Conservation (phyloP, 2,888 invertebrate genomes). For the Macrophya annulata region DNA sequence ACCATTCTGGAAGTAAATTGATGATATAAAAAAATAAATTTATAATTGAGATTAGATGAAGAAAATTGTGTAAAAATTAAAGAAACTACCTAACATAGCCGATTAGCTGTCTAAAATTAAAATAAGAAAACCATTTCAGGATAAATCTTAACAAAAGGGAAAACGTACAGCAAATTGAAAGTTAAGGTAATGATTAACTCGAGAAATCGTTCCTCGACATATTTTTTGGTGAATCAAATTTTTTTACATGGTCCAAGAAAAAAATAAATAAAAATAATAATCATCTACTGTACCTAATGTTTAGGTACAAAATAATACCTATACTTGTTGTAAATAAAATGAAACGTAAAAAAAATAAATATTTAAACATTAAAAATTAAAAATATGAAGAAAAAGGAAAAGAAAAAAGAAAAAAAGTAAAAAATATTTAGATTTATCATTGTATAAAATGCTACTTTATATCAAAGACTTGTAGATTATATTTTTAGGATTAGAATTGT, state of each 20-base stretch:
- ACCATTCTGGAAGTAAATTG: neutral
- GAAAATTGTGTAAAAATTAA: slow-evolving; percentile 14
- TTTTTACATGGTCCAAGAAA: slow-evolving; percentile 30
- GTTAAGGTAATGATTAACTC: neutral
- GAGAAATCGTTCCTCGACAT: slow-evolving; percentile 5
- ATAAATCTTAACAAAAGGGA: neutral
- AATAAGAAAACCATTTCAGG: neutral
- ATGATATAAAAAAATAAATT: neutral
- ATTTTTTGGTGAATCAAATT: slow-evolving; percentile 37
- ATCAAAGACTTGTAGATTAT: slow-evolving; percentile 69
- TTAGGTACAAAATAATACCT: slow-evolving; percentile 54
- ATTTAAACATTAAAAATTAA: slow-evolving; percentile 1
- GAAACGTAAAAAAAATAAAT: slow-evolving; percentile 2
- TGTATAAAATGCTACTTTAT: slow-evolving; percentile 63
- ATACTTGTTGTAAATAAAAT: slow-evolving; percentile 58
- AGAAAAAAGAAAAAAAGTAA: slow-evolving; percentile 30
- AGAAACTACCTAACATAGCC: slow-evolving; percentile 12
- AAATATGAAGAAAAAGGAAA: slow-evolving; percentile 7
- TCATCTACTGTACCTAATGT: slow-evolving; percentile 41
- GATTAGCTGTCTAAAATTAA: neutral
- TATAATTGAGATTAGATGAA: slow-evolving; percentile 11
- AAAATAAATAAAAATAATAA: slow-evolving; percentile 24
- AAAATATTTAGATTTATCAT: slow-evolving; percentile 58
- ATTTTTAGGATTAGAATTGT: slow-evolving; percentile 64
- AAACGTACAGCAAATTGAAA: neutral